Conservation (phyloP, 1,140 invertebrate genomes). For the Trichonephila clavata region DNA sequence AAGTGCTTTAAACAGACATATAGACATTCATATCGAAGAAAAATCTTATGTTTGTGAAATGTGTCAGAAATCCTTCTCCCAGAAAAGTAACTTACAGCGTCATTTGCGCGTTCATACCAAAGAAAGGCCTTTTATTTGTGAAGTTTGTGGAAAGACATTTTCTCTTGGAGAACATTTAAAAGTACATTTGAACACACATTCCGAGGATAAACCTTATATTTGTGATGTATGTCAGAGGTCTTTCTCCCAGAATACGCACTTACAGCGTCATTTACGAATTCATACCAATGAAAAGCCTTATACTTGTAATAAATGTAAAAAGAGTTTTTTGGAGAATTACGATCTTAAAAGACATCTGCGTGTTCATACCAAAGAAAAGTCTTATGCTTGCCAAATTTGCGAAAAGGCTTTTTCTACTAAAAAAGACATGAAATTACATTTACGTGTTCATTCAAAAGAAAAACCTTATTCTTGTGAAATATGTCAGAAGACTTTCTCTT, state of each 20-base stretch:
- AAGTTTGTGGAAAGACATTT: not conserved
- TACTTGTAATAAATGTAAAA: not conserved
- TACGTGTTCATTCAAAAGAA: not conserved
- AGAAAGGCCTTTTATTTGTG: not conserved
- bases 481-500: no score
- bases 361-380: conserved; percentile 9
- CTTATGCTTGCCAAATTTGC: not conserved
- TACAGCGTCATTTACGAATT: not conserved
- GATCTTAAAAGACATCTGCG: not conserved
- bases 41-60: not conserved
- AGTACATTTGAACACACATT: not conserved
- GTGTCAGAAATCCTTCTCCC: not conserved
- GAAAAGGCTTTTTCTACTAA: not conserved
- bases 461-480: not conserved
- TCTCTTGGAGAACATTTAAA: not conserved
- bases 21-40: not conserved
- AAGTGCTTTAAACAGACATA: not conserved
- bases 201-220: not conserved
- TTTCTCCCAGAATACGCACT: not conserved
- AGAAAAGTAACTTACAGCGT: not conserved
- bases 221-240: not conserved
- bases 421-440: not conserved
- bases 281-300: conserved; percentile 24
- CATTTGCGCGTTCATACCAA: not conserved
- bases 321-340: not conserved